These are phyloP conservation scores for Noctilio leporinus DNA, from an alignment of 2,113 vertebrate genomes.

Conservation along the genomic window DNA sequence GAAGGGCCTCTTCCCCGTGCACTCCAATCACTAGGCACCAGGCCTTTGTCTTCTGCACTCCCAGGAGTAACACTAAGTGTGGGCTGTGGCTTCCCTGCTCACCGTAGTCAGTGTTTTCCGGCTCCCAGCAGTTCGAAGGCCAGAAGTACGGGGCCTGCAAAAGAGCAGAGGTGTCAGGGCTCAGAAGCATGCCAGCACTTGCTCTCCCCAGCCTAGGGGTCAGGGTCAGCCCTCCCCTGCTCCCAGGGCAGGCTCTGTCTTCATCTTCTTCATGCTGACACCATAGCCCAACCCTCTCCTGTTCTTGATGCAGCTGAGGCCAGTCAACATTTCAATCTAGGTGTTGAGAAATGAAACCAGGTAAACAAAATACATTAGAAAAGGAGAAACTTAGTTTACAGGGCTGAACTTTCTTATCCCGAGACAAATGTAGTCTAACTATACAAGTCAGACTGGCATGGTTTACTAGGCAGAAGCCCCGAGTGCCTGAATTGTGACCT, in stretches of 20 bases:
- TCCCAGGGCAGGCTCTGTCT: neutral
- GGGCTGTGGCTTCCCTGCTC: slow-evolving; percentile 60
- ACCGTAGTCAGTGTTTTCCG: slow-evolving; percentile 98
- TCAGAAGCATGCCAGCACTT: neutral
- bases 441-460: neutral
- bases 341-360: neutral
- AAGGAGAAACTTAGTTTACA: neutral
- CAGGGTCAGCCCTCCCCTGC: neutral
- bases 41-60: neutral
- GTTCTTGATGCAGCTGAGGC: neutral
- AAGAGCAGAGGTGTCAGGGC: slow-evolving; percentile 61
- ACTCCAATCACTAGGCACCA: neutral
- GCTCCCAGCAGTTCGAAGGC: slow-evolving; percentile 98
- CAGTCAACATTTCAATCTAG: neutral
- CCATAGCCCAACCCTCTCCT: too few relatives aligned
- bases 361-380: neutral
- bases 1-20: neutral
- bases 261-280: neutral
- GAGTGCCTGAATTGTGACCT: neutral
- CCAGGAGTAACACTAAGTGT: neutral
- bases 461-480: neutral
- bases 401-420: neutral
- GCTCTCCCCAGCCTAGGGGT: neutral
- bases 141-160: slow-evolving; percentile 95
- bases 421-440: neutral